phyloP scores from a whole-genome alignment of 2,888 invertebrate species.

The Dendrolimus pini region DNA sequence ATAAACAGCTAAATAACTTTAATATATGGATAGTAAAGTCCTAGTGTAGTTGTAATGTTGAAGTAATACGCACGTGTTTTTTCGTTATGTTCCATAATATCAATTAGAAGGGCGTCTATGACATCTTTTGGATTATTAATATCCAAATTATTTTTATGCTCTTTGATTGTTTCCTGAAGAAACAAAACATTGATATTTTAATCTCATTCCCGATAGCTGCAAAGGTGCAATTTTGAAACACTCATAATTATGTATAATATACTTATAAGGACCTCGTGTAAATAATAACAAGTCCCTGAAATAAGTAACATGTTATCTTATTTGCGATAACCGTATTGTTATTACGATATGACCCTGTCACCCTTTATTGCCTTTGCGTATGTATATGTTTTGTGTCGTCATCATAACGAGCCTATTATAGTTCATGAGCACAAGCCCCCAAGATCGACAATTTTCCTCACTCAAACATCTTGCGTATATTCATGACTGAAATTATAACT shows the following conservation, averaged over 20 bases:
- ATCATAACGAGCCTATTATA: no score
- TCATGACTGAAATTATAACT: no score
- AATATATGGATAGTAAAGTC: no score
- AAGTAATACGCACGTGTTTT: conserved; percentile 12
- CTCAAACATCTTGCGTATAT: no score
- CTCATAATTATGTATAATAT: neutral
- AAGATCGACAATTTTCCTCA: no score
- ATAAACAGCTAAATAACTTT: neutral
- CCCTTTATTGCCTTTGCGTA: conserved; percentile 3
- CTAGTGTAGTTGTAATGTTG: no score
- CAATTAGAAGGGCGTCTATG: conserved; percentile 80
- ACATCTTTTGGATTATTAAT: conserved; percentile 73
- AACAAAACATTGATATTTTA: neutral
- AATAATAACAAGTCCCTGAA: conserved; percentile 15
- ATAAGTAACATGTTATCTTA: conserved; percentile 20
- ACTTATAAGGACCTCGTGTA: conserved; percentile 13
- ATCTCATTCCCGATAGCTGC: neutral
- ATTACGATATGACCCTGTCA: conserved; percentile 20
- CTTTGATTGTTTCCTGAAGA: conserved; percentile 65
- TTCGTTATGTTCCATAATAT: conserved; percentile 65
- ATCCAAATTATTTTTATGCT: conserved; percentile 64
- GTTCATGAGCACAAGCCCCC: no score
- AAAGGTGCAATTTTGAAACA: no score
- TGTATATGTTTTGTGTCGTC: no score
- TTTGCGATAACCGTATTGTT: conserved; percentile 12